phyloP scores from a whole-genome alignment of 2,888 invertebrate species.

The Podabrus alpinus region DNA sequence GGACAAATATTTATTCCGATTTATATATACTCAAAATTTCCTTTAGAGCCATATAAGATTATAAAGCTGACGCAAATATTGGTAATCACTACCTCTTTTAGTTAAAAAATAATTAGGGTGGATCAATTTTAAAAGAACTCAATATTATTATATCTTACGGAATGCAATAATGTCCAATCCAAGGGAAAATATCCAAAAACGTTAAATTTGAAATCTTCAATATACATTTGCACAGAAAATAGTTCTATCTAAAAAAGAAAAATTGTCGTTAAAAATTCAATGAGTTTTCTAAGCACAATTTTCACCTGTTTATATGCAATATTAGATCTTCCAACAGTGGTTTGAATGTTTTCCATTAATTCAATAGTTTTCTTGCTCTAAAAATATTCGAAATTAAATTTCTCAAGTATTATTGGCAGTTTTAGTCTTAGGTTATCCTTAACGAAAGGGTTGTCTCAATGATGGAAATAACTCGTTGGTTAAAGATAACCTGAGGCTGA shows the following conservation, averaged over 20 bases:
- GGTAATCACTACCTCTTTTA: too few species aligned
- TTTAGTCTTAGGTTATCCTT: too few species aligned
- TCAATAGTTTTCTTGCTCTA: slow-evolving; percentile 12
- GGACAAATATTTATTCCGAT: too few species aligned
- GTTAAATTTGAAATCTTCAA: slow-evolving; percentile 16
- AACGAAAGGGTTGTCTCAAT: too few species aligned
- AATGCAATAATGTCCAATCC: slow-evolving; percentile 21
- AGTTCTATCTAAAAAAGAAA: slow-evolving; percentile 15
- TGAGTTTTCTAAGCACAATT: not conserved
- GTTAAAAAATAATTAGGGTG: not conserved
- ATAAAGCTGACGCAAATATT: too few species aligned
- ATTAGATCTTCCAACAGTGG: slow-evolving; percentile 10
- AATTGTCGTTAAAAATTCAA: not conserved
- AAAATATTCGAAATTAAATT: not conserved
- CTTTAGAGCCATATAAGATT: too few species aligned
- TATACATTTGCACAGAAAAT: slow-evolving; percentile 17
- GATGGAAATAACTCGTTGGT: too few species aligned
- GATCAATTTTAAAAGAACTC: not conserved
- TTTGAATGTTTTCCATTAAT: slow-evolving; percentile 17
- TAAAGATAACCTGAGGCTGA: too few species aligned
- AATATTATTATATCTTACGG: not conserved
- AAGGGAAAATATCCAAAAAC: slow-evolving; percentile 21
- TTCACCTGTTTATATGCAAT: slow-evolving; percentile 17
- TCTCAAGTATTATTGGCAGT: not conserved
- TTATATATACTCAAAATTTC: too few species aligned